These are phyloP conservation scores for Oreotrochilus melanogaster DNA, from an alignment of 2,113 vertebrate species.

Conservation along the genomic window DNA sequence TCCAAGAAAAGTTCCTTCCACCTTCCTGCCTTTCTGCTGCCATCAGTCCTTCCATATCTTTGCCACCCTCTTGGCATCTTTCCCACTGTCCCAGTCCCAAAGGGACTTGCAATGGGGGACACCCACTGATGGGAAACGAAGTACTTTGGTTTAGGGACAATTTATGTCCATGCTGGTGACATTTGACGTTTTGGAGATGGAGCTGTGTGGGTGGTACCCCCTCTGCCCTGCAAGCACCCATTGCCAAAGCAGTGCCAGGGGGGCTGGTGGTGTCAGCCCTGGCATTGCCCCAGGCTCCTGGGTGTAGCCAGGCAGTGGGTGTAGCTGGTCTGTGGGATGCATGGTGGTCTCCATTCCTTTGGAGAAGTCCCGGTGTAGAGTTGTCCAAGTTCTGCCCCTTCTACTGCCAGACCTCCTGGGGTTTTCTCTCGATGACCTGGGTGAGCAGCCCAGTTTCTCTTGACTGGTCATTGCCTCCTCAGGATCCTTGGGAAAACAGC, in stretches of 20 bases:
- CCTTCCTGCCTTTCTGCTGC: background rate
- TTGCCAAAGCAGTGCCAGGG: background rate
- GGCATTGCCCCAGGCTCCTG: background rate
- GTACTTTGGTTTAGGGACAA: accelerated
- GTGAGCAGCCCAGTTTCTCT: conserved; percentile 7
- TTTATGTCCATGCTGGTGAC: background rate
- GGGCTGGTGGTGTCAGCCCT: background rate
- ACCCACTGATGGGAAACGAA: background rate
- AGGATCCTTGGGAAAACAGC: conserved; percentile 39
- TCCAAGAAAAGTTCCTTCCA: background rate
- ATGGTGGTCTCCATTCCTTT: background rate
- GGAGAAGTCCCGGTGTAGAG: background rate
- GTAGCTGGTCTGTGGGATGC: background rate
- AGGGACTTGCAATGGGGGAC: background rate
- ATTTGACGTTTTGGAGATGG: background rate
- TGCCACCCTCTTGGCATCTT: background rate
- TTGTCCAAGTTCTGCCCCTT: background rate
- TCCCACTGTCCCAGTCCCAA: background rate
- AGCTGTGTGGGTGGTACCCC: background rate
- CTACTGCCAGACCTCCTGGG: background rate
- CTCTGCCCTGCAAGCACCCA: background rate
- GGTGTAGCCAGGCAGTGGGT: background rate
- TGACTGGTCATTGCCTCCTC: background rate
- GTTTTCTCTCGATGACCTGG: conserved; percentile 6
- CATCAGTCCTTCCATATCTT: background rate